phyloP scores from a whole-genome alignment of 2,113 vertebrate genomes.

The Motacilla alba region DNA sequence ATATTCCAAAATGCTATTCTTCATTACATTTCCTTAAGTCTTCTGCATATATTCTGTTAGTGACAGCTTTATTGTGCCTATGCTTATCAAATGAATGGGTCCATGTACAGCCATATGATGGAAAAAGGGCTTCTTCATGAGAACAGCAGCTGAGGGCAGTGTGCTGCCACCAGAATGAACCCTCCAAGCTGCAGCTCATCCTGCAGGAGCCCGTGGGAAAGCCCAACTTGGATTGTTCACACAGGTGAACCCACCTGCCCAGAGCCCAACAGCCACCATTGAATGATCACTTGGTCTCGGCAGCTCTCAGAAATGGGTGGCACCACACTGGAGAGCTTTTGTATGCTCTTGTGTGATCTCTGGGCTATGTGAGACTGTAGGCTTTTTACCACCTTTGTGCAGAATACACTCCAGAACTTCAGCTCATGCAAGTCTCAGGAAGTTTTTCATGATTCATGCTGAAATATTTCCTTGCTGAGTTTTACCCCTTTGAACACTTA shows the following conservation, averaged over 20 bases:
- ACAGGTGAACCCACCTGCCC: neutral
- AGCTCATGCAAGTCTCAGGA: constrained; percentile 4
- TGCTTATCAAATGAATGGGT: neutral
- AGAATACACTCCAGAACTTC: neutral
- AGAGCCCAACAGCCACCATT: neutral
- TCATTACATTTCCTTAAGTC: neutral
- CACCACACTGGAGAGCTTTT: neutral
- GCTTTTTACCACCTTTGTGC: neutral
- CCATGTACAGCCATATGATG: neutral
- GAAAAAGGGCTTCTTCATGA: neutral
- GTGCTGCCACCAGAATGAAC: neutral
- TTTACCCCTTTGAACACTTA: constrained; percentile 47
- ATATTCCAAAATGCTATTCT: neutral
- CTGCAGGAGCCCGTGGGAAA: neutral
- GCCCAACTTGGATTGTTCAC: neutral
- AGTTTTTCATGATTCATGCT: constrained; percentile 12
- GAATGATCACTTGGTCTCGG: neutral
- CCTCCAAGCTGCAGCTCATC: neutral
- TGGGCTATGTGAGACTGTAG: neutral
- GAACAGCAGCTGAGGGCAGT: neutral
- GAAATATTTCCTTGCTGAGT: constrained; percentile 33
- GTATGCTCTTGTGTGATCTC: neutral
- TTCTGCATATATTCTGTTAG: constrained; percentile 3
- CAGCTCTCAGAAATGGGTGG: neutral
- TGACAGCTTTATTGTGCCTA: constrained; percentile 35